Evolutionary conservation across 2,113 vertebrate species (phyloP), one percentile per base, ranked within the genome.

Genomic region (Lagopus muta): DNA sequence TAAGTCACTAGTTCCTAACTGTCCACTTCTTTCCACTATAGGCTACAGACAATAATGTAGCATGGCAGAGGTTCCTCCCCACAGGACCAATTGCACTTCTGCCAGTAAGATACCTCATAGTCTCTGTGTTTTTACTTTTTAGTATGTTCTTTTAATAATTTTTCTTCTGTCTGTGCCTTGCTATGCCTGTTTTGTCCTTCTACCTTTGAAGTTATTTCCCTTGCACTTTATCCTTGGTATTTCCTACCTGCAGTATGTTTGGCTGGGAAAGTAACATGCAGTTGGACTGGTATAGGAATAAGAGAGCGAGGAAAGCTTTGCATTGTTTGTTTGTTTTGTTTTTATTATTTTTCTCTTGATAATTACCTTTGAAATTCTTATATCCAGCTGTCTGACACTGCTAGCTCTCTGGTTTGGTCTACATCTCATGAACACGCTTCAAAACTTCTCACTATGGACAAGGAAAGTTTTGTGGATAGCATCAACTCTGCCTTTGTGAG

Each of bases 51-150:
- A 99, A 99, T 97, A 99, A 99, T 32, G 99, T 99, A 54, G 99
- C 99, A 3, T 99, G 99, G 99, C 99, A 99, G 97, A 98, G 99
- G 90, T 99, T 99, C 97, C 99, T 99, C 91, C 99, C 99, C 57
- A 98, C 98, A 0, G 99, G 99, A 78, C 99, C 99, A 73, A 99
- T 99, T 79, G 99, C 99, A 0, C 98, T 99, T 96, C 97, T 99
- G 84, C 99, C 99, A 95, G 99, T 99, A 98, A 98, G 97, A 62
- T 45, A 42, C 55, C 88, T 50, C 2, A 1, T 65, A 30, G 15
- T 60, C 50, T 69, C 22, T 42, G 5, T 21, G 9, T 80, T 40
- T 19, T 25, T 38, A 9, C 8, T 47, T 67, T 67, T 24, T 10
- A 30, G 9, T 76, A n/a, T 36, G 7, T 62, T 78, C 16, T 61